Evolutionary conservation across 2,113 vertebrate species (phyloP).

Genomic region (Brachyistius frenatus): DNA sequence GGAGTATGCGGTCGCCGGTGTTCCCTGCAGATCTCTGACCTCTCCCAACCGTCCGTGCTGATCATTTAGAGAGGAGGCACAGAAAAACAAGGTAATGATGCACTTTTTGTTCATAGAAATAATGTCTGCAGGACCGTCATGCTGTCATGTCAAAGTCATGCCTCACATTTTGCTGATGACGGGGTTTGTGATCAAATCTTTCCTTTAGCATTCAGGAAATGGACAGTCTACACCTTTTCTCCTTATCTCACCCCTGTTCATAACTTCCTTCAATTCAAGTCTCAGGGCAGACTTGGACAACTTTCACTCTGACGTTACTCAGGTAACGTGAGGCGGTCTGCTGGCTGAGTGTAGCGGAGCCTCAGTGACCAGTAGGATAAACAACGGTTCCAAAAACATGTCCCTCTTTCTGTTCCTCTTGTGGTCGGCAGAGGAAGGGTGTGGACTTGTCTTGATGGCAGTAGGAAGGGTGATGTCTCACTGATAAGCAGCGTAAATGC

Average conservation of each 20-base stretch:
- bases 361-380: no score
- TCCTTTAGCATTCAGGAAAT: neutral
- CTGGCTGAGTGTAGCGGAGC: neutral
- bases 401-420: neutral
- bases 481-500: conserved; percentile 27
- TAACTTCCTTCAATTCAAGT: neutral
- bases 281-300: neutral
- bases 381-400: neutral
- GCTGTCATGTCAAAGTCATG: neutral
- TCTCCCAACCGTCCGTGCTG: neutral
- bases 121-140: neutral
- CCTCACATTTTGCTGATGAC: conserved; percentile 5
- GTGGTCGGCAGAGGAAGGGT: conserved; percentile 49
- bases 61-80: neutral
- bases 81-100: conserved; percentile 54
- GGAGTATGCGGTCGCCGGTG: neutral
- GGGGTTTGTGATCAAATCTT: neutral
- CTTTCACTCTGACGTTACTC: neutral
- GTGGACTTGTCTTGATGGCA: conserved; percentile 8
- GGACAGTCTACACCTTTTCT: neutral
- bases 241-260: neutral
- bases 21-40: conserved; percentile 9
- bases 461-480: conserved; percentile 34
- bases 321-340: neutral
- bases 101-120: neutral